Evolutionary conservation across 2,888 invertebrate genomes (phyloP), one percentile per base, ranked within the genome.

Genomic region (Epirrhoe alternata): DNA sequence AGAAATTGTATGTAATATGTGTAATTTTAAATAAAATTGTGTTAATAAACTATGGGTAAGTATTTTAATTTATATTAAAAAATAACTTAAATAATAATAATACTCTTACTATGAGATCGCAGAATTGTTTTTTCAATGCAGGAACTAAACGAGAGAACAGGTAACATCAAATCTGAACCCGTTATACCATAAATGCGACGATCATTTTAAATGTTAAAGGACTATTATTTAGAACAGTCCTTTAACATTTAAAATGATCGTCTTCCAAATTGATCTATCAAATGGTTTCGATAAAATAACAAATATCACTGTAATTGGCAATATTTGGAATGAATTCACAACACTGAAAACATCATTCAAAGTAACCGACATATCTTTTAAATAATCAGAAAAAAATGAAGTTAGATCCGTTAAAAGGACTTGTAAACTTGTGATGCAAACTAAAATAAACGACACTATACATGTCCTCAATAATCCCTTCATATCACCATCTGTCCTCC

Each of bases 371-470:
- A 42, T 12, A 42, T 42, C 10, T 3, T 2, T 5, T 8, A 42
- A 1, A 12, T 53, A 5, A 0, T 52, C 33, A 5, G 58, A 64
- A 6, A 61, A 24, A 38, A 59, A 74, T 0, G 79, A 70, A 0
- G 79, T 64, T 0, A 85, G 57, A 71, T 89, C 89, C 0, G 80
- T 84, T 0, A 82, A 8, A 0, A 89, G 74, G 0, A 88, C 83
- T 70, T 89, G 89, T 6, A 88, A 64, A 71, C 87, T 85, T 0
- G 85, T 80, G 8, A 88, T 81, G 38, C 80, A 79, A 2, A 88
- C 76, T 16, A 90, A 70, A 6, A 86, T 73, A 33, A 86, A 86
- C 0, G 83, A 80, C 0, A 88, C 75, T 0, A 83, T 33, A 66
- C 71, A 73, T 6, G 69, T 77, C 50, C 64, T 75, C 6, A 82